Percentiles rank a stretch among this genome's conserved stretches.
phyloP scores from a whole-genome alignment of 64 coral and sea anemone species.

The Acropora tenuis region DNA sequence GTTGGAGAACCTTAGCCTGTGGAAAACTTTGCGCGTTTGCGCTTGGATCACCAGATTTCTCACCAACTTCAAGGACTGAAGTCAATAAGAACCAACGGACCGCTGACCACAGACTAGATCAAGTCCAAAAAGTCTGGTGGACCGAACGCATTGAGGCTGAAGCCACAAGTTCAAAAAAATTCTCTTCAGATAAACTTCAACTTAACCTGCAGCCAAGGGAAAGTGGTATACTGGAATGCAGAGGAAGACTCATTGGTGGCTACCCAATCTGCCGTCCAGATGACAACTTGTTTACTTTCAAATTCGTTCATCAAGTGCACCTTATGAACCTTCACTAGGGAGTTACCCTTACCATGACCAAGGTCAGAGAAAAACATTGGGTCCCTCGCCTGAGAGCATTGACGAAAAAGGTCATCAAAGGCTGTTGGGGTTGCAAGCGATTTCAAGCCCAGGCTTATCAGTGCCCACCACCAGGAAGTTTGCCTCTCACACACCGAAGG shows the following conservation, averaged over 20 bases:
- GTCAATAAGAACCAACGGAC: not conserved
- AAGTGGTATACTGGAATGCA: constrained; percentile 52
- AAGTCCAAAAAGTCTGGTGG: constrained; percentile 39
- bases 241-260: constrained; percentile 45
- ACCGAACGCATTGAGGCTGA: constrained; percentile 12
- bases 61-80: not conserved
- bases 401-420: not conserved
- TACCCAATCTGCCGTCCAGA: constrained; percentile 41
- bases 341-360: constrained; percentile 71
- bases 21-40: not conserved
- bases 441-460: constrained; percentile 48
- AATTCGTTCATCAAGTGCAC: not conserved
- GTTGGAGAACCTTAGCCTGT: no score
- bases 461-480: constrained; percentile 26
- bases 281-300: not conserved
- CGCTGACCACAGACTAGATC: constrained; percentile 45
- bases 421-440: not conserved
- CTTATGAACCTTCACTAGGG: constrained; percentile 54
- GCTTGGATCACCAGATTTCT: constrained; percentile 46
- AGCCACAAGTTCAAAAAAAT: constrained; percentile 1
- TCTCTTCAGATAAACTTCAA: constrained; percentile 12
- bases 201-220: constrained; percentile 48
- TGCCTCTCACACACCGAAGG: constrained; percentile 47
- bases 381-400: not conserved
- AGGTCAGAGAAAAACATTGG: constrained; percentile 49